Base-by-base conservation (phyloP, 2,797 vertebrate species). In the Clarias platycephalus region DNA sequence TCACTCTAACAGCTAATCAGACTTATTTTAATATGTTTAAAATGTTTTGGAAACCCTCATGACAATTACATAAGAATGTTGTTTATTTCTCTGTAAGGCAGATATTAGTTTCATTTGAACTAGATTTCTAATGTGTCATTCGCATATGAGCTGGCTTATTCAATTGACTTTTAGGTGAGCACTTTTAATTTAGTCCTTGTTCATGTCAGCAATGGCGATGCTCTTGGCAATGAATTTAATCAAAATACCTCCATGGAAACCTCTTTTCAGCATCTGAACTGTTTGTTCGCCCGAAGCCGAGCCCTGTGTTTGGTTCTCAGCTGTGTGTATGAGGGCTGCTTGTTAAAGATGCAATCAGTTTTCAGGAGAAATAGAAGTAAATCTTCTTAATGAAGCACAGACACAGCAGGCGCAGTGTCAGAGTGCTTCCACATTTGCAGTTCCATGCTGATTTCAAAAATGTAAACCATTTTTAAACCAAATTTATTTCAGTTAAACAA, bases 271-370 rank as follows among this genome's bases (percentile, higher is more conserved):
- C 20, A 77, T 60, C 31, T 9, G 60, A 64, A 40, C n/a, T 28
- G 18, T 66, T 49, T 64, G 60, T 20, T 79, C 16, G 58, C 2
- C 1, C 26, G 58, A 63, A 63, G 77, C 37, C 49, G 5, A 64
- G 24, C 40, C 5, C 9, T 37, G 4, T 58, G 55, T 76, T 77
- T 77, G 74, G 55, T 62, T 44, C 22, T 80, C 37, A 28, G 60
- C 60, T 20, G 60, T 64, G 60, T 64, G 60, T 64, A 44, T 18
- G 37, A 80, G 60, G 37, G 16, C 16, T 26, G 15, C 58, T 80
- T 80, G 37, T 64, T 80, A 64, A 79, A 63, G 58, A 49, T 63
- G 77, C 58, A 44, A 64, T 79, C 37, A 62, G 58, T 63, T 62
- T 44, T 63, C 37, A 10, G 76, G 34, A 79, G n/a, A 80, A 80